Evolutionary conservation across 2,797 vertebrate genomes (phyloP).

Genomic region (Poeciliopsis paucimaculata): DNA sequence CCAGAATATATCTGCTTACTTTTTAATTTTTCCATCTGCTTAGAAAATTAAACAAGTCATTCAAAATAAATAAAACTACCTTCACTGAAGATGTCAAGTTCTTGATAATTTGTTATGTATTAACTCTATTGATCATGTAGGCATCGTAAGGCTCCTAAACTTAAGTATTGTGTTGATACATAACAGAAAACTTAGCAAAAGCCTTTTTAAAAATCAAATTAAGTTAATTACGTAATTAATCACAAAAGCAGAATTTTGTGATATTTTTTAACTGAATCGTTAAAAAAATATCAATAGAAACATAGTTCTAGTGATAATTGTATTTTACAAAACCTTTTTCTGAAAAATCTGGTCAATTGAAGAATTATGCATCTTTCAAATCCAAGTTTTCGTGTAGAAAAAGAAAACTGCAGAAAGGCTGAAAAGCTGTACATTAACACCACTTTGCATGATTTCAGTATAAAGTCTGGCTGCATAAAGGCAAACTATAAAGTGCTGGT

Average conservation of each 20-base stretch:
- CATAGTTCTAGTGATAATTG: background rate
- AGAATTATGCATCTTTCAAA: background rate
- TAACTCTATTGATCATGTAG: background rate
- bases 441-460: background rate
- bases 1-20: background rate
- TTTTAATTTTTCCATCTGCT: background rate
- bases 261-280: background rate
- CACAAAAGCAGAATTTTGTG: background rate
- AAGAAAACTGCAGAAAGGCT: background rate
- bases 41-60: background rate
- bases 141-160: background rate
- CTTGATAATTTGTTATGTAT: background rate
- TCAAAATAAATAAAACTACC: background rate
- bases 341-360: background rate
- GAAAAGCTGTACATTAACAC: background rate
- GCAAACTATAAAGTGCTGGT: background rate
- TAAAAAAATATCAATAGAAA: background rate
- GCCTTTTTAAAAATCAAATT: background rate
- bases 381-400: background rate
- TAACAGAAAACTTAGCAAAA: background rate
- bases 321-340: background rate
- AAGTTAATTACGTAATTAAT: background rate
- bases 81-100: background rate
- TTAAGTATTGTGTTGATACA: background rate
- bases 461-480: background rate